A percentile compares a stretch with the other conserved stretches of the same genome.
These are phyloP conservation scores for Malaclemys terrapin DNA, from an alignment of 2,113 vertebrate genomes.

Conservation along the genomic window DNA sequence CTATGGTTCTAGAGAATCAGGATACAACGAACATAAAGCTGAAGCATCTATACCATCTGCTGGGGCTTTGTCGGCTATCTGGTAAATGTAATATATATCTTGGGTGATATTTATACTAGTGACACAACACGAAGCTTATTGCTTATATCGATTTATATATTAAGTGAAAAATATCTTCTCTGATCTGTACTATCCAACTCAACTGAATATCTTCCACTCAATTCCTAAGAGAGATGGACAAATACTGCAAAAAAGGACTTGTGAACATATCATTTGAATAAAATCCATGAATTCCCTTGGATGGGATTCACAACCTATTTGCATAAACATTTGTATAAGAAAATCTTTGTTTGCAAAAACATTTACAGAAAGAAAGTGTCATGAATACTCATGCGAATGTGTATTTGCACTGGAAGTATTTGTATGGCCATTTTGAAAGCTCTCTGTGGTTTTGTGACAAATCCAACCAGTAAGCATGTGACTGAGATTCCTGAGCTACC, in stretches of 20 bases:
- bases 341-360: background rate
- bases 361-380: background rate
- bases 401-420: background rate
- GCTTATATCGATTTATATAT: background rate
- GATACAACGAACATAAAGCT: background rate
- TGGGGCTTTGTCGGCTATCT: rapidly evolving
- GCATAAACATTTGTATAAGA: background rate
- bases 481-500: background rate
- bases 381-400: background rate
- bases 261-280: background rate
- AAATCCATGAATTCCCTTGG: background rate
- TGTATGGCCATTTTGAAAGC: background rate
- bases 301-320: background rate
- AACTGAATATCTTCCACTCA: background rate
- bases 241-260: background rate
- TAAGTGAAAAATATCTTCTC: background rate
- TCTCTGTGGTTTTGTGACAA: background rate
- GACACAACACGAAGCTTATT: background rate
- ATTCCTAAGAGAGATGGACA: background rate
- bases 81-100: background rate
- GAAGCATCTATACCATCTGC: background rate
- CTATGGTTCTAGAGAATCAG: background rate
- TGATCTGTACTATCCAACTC: background rate
- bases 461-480: background rate
- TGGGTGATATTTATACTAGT: background rate